A percentile compares a stretch with the other conserved stretches of the same genome.
Conservation (phyloP, 2,113 vertebrate species). For the Cisticola juncidis region DNA sequence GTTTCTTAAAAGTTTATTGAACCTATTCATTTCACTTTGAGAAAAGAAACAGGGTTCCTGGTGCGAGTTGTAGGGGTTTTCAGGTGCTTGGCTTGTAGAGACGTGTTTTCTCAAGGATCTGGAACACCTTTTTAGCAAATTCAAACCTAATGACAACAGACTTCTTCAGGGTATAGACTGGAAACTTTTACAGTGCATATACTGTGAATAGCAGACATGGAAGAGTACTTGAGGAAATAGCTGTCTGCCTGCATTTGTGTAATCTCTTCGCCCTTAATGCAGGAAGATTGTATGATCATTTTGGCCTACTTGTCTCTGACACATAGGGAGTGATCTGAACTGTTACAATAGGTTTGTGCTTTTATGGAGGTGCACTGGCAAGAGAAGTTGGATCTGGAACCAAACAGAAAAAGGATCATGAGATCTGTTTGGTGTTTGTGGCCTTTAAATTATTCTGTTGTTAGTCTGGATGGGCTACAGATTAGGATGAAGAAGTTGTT, state of each 20-base stretch:
- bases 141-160: background rate
- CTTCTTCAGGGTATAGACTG: background rate
- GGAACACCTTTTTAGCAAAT: background rate
- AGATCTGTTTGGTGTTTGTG: background rate
- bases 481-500: background rate
- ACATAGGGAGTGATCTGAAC: rapidly evolving
- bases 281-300: background rate
- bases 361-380: background rate
- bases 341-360: background rate
- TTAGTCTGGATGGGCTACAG: background rate
- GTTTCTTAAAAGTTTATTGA: background rate
- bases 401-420: background rate
- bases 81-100: background rate
- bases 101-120: rapidly evolving
- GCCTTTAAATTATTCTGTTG: background rate
- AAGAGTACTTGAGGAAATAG: background rate
- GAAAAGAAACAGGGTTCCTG: background rate
- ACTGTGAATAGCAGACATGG: background rate
- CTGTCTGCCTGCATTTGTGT: background rate
- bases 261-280: background rate
- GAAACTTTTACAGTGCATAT: rapidly evolving
- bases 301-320: background rate
- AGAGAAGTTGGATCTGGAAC: background rate
- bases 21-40: background rate
- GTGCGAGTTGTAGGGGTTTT: background rate